Conservation (phyloP, 2,797 vertebrate species). For the Galagoides demidoff region DNA sequence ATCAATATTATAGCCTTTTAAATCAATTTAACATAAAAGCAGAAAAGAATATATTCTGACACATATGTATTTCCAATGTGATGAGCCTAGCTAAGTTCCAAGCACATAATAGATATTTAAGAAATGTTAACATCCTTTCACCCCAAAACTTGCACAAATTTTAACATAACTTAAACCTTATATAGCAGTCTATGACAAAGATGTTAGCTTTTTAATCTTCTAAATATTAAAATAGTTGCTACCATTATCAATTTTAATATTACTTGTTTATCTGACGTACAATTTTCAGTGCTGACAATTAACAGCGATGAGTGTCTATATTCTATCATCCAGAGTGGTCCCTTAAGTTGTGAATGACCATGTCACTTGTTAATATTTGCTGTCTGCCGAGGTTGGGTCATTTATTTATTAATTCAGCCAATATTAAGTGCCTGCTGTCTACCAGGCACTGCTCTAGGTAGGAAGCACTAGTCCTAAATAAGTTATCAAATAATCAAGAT, state of each 20-base stretch:
- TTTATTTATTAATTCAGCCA: not conserved
- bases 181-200: not conserved
- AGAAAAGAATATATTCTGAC: constrained; percentile 5
- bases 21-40: constrained; percentile 25
- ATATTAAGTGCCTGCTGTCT: not conserved
- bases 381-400: not conserved
- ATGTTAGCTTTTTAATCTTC: constrained; percentile 1
- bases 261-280: not conserved
- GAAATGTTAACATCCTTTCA: not conserved
- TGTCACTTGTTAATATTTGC: not conserved
- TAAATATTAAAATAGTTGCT: not conserved
- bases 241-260: constrained; percentile 13
- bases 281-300: not conserved
- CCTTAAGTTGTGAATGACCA: not conserved
- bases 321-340: not conserved
- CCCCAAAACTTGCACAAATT: not conserved
- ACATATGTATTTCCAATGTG: not conserved
- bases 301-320: not conserved
- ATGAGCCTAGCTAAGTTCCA: not conserved
- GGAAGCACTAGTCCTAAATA: not conserved
- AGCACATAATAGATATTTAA: not conserved
- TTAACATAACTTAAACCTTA: constrained; percentile 12
- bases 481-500: not conserved
- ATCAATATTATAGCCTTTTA: not conserved
- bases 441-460: not conserved